phyloP scores from a whole-genome alignment of 92 coral and sea anemone genomes.

The Paragorgia papillata region DNA sequence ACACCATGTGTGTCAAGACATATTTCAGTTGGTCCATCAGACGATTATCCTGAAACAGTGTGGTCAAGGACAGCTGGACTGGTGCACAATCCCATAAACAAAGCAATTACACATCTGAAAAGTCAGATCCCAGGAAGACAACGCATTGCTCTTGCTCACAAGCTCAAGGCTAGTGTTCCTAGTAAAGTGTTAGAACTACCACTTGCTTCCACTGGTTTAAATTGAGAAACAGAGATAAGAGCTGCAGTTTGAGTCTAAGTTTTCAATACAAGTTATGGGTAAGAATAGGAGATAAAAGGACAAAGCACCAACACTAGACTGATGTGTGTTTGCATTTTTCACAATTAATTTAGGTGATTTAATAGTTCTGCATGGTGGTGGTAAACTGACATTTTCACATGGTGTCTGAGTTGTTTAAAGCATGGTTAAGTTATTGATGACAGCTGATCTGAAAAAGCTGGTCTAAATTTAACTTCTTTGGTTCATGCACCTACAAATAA shows the following conservation, averaged over 20 bases:
- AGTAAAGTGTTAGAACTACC: background rate
- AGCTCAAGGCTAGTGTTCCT: background rate
- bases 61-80: constrained; percentile 3
- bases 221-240: background rate
- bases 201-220: background rate
- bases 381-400: too few relatives aligned
- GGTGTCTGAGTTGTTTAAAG: too few relatives aligned
- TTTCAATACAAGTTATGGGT: too few relatives aligned
- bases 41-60: background rate
- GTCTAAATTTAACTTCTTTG: too few relatives aligned
- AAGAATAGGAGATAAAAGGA: too few relatives aligned
- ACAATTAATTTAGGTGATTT: too few relatives aligned
- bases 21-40: background rate
- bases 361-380: too few relatives aligned
- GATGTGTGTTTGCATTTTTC: too few relatives aligned
- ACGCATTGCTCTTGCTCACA: background rate
- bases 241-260: background rate
- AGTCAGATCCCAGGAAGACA: background rate
- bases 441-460: too few relatives aligned
- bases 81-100: constrained; percentile 4
- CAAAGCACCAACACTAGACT: too few relatives aligned
- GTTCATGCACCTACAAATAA: too few relatives aligned
- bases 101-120: constrained; percentile 13
- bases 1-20: constrained; percentile 29
- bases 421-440: too few relatives aligned